Conservation (phyloP, 2,888 invertebrate species). For the Hydropsyche betteni region DNA sequence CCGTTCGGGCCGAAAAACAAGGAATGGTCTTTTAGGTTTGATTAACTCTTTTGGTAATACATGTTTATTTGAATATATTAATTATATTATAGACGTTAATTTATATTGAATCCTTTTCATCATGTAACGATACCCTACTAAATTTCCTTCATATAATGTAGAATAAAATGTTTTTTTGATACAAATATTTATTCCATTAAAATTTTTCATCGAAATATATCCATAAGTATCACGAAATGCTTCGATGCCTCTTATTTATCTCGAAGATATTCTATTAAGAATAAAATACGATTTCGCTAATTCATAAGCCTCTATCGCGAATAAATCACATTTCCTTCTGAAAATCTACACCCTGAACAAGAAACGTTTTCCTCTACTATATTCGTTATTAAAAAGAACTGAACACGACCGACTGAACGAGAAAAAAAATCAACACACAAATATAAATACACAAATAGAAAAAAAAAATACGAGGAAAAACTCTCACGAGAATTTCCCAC, state of each 20-base stretch:
- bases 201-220: background rate
- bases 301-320: slow-evolving; percentile 14
- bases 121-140: too few species aligned
- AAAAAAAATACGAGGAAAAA: background rate
- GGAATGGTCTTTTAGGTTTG: too few species aligned
- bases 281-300: slow-evolving; percentile 25
- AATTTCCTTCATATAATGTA: too few species aligned
- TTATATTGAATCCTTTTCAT: too few species aligned
- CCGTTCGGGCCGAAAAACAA: background rate
- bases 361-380: background rate
- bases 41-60: too few species aligned
- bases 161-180: too few species aligned
- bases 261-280: background rate
- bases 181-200: too few species aligned
- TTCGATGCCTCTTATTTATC: background rate
- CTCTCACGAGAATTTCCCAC: background rate
- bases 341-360: background rate
- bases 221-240: background rate
- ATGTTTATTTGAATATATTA: too few species aligned
- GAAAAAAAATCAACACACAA: background rate
- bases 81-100: too few species aligned
- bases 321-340: slow-evolving; percentile 2
- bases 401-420: too few species aligned
- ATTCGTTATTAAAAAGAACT: background rate
- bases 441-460: background rate